Evolutionary conservation across 2,113 vertebrate species (phyloP).

Genomic region (Poeciliopsis occidentalis): DNA sequence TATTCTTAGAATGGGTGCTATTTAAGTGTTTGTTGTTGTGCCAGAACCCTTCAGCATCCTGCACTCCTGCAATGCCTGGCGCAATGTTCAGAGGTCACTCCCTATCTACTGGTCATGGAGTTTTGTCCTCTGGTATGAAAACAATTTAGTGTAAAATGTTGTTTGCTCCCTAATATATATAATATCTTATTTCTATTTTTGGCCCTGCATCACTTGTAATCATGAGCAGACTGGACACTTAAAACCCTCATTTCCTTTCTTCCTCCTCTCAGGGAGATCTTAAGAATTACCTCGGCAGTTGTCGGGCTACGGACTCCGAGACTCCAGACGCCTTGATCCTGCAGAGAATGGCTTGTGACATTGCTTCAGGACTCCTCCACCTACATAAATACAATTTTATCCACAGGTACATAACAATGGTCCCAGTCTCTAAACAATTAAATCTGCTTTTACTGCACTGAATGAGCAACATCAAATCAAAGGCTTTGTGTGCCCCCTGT

Average conservation of each 20-base stretch:
- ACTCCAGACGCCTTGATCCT: conserved; percentile 89
- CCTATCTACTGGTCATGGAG: conserved; percentile 98
- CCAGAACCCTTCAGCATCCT: conserved; percentile 90
- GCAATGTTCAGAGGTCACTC: conserved; percentile 94
- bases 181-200: not conserved
- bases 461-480: conserved; percentile 2
- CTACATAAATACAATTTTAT: conserved; percentile 94
- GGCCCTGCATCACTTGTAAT: not conserved
- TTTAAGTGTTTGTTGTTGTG: conserved; percentile 22
- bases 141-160: not conserved
- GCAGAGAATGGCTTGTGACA: conserved; percentile 94
- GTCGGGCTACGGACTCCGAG: conserved; percentile 84
- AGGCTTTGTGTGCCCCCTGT: conserved; percentile 39
- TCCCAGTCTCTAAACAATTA: not conserved
- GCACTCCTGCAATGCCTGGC: conserved; percentile 95
- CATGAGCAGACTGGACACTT: not conserved
- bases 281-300: conserved; percentile 93
- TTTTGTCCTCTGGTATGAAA: conserved; percentile 94
- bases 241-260: not conserved
- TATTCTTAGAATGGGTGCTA: not conserved
- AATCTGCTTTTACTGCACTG: not conserved
- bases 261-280: conserved; percentile 87
- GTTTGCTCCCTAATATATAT: not conserved
- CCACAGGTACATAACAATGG: conserved; percentile 84
- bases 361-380: conserved; percentile 91